phyloP scores from a whole-genome alignment of 2,888 invertebrate genomes.

The Acanthoscelides obtectus region DNA sequence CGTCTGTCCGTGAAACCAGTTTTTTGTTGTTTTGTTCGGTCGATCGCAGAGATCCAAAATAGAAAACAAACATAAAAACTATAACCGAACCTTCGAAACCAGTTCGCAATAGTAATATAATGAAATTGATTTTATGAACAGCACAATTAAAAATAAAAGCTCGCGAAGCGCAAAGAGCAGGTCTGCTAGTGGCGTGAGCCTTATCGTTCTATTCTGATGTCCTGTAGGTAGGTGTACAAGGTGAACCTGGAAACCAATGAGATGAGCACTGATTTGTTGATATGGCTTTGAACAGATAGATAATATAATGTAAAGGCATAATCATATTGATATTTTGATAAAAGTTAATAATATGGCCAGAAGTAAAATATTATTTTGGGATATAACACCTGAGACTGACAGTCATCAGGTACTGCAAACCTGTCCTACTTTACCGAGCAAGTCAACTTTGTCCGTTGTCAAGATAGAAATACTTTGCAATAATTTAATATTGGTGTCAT shows the following conservation, averaged over 20 bases:
- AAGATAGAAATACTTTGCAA: no score
- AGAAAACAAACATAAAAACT: slow-evolving; percentile 2
- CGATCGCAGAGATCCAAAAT: background rate
- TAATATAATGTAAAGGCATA: no score
- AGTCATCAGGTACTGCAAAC: no score
- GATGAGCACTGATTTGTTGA: background rate
- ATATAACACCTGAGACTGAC: no score
- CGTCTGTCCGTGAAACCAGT: background rate
- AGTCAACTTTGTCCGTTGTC: no score
- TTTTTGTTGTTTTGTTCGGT: background rate
- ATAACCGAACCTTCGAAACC: background rate
- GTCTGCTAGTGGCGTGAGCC: slow-evolving; percentile 18
- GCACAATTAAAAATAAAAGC: slow-evolving; percentile 7
- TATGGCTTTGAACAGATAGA: no score
- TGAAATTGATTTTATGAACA: slow-evolving; percentile 4
- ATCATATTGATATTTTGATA: no score
- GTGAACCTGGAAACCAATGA: background rate
- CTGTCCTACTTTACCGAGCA: no score
- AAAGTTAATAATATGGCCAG: no score
- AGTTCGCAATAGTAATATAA: background rate
- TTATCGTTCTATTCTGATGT: slow-evolving; percentile 24
- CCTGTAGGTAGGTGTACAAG: slow-evolving; percentile 11
- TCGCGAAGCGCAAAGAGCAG: slow-evolving; percentile 9
- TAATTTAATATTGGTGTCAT: no score
- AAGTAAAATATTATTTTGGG: no score